Evolutionary conservation across 1,140 invertebrate species (phyloP).

Genomic region (Euglossa dilemma): DNA sequence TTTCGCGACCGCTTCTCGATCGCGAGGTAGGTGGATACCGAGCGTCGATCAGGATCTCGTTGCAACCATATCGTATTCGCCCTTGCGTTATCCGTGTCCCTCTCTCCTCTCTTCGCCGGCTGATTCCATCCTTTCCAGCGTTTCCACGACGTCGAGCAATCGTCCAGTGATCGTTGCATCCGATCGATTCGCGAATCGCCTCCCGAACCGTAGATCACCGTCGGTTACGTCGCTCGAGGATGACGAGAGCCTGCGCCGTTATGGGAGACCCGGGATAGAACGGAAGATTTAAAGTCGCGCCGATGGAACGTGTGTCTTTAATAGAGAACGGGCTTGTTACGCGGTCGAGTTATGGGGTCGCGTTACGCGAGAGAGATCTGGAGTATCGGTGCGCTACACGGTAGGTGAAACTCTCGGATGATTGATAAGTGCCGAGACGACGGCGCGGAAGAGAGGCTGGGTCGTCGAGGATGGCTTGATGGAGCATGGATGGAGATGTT

Average conservation of each 20-base stretch:
- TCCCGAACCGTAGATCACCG: constrained; percentile 18
- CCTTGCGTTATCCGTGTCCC: constrained; percentile 33
- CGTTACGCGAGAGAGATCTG: neutral
- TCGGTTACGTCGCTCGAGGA: constrained; percentile 8
- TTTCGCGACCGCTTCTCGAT: constrained; percentile 68
- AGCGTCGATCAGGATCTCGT: constrained; percentile 46
- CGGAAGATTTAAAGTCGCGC: constrained; percentile 22
- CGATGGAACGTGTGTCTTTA: neutral
- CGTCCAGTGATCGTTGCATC: neutral
- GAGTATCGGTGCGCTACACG: neutral
- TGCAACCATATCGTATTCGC: constrained; percentile 66
- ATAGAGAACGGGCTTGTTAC: constrained; percentile 29
- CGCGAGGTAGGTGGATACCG: constrained; percentile 37
- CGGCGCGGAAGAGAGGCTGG: neutral
- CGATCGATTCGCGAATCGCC: neutral
- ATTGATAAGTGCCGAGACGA: neutral
- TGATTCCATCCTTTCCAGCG: constrained; percentile 55
- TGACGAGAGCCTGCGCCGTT: constrained; percentile 43
- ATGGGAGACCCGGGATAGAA: neutral
- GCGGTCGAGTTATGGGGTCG: constrained; percentile 34
- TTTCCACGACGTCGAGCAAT: neutral
- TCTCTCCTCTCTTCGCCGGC: constrained; percentile 57
- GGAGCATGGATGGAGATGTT: no score
- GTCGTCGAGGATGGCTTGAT: neutral
- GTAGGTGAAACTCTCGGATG: neutral